Percentiles rank a stretch among this genome's conserved stretches.
phyloP scores from a whole-genome alignment of 2,888 invertebrate genomes.

The Theretra japonica region DNA sequence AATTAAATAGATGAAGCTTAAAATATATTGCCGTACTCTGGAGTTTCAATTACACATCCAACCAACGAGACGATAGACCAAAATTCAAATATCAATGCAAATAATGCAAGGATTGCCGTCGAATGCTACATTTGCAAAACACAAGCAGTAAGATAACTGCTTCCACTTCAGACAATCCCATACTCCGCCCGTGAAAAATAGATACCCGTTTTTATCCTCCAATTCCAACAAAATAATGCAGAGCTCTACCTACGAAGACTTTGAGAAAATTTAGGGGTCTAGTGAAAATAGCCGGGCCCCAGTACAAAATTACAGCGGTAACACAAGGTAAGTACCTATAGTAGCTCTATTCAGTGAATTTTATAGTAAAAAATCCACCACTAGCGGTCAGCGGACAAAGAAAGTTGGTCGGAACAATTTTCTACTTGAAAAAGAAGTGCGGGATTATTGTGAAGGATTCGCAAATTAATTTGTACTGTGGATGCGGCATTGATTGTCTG shows the following conservation, averaged over 20 bases:
- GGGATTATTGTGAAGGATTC: constrained; percentile 50
- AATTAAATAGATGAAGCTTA: too few species aligned
- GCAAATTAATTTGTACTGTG: constrained; percentile 22
- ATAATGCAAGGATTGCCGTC: background rate
- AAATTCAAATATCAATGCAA: too few species aligned
- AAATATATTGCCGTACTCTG: too few species aligned
- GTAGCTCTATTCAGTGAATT: constrained; percentile 57
- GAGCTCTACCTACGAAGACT: background rate
- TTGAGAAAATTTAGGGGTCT: background rate
- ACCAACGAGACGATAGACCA: too few species aligned
- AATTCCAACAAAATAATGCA: constrained; percentile 33
- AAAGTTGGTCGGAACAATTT: constrained; percentile 77
- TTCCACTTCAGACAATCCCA: constrained; percentile 55
- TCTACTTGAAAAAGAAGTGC: constrained; percentile 74
- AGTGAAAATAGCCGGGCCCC: background rate
- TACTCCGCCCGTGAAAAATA: constrained; percentile 50
- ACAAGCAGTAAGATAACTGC: constrained; percentile 28
- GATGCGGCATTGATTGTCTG: constrained; percentile 22
- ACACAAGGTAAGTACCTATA: background rate
- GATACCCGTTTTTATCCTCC: constrained; percentile 52
- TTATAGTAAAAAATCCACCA: constrained; percentile 74
- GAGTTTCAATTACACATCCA: too few species aligned
- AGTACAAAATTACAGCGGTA: constrained; percentile 12
- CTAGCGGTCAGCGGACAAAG: constrained; percentile 78
- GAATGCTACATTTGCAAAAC: constrained; percentile 16